phyloP scores from a whole-genome alignment of 2,113 vertebrate species.

The Nannospalax galili region DNA sequence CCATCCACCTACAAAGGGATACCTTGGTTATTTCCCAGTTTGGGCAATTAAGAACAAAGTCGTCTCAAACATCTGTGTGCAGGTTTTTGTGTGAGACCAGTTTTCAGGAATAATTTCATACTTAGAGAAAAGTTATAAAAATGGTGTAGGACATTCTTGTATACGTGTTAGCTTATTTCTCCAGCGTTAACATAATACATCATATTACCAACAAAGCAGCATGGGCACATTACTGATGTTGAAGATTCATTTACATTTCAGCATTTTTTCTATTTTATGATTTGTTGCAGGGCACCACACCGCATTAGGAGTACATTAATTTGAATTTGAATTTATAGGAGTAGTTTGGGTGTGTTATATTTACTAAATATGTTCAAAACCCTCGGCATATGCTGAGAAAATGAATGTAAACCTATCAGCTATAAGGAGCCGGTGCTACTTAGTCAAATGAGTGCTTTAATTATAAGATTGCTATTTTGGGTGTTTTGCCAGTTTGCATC shows the following conservation, averaged over 20 bases:
- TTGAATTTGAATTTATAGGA: not conserved
- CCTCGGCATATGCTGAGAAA: not conserved
- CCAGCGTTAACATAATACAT: not conserved
- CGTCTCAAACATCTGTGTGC: not conserved
- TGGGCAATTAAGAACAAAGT: not conserved
- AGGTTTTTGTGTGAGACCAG: not conserved
- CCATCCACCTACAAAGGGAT: not conserved
- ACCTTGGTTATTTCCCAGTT: not conserved
- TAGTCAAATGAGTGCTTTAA: not conserved
- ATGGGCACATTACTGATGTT: rapidly evolving
- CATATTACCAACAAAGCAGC: not conserved
- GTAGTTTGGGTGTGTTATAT: not conserved
- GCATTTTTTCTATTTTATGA: not conserved
- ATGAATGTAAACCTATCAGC: not conserved
- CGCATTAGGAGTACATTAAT: not conserved
- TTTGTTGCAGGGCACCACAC: not conserved
- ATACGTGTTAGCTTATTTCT: not conserved
- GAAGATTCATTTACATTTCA: not conserved
- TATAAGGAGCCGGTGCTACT: not conserved
- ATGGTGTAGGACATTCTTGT: not conserved
- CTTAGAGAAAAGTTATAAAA: not conserved
- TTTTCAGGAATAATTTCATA: not conserved
- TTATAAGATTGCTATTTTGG: not conserved
- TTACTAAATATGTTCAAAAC: not conserved
- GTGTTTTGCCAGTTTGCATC: not conserved